A percentile compares a stretch with the other conserved stretches of the same genome.
phyloP scores from a whole-genome alignment of 2,888 invertebrate species.

The Scaptomyza polygonia region DNA sequence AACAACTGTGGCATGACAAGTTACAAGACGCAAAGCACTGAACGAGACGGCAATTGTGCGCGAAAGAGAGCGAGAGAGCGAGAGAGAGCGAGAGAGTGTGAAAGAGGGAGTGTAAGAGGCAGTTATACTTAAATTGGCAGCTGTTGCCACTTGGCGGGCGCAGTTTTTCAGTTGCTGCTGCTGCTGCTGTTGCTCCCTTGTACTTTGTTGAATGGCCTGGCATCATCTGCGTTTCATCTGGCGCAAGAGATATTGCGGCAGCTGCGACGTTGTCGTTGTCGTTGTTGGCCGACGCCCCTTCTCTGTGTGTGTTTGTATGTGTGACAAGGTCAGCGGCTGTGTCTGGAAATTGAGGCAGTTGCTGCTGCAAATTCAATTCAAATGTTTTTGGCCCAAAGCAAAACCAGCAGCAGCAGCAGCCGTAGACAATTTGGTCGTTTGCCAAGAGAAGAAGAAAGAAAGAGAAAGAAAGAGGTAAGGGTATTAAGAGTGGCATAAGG shows the following conservation, averaged over 20 bases:
- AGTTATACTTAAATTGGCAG: conserved; percentile 55
- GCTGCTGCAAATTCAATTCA: conserved; percentile 74
- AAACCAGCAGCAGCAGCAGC: conserved; percentile 31
- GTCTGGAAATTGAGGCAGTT: conserved; percentile 71
- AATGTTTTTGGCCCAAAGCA: conserved; percentile 65
- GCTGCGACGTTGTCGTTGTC: conserved; percentile 62
- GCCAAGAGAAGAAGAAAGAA: conserved; percentile 55
- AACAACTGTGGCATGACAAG: conserved; percentile 76
- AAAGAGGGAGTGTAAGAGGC: not conserved
- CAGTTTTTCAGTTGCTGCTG: conserved; percentile 62
- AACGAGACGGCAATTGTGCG: not conserved
- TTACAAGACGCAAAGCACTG: conserved; percentile 54
- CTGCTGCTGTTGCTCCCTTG: conserved; percentile 25
- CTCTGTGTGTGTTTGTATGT: conserved; percentile 45
- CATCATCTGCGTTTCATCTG: conserved; percentile 84
- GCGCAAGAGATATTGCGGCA: conserved; percentile 82
- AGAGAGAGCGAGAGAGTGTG: not conserved
- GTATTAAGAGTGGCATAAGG: conserved; percentile 13
- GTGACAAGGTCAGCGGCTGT: conserved; percentile 73
- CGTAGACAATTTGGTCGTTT: conserved; percentile 77
- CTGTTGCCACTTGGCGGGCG: conserved; percentile 74
- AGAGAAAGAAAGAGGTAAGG: conserved; percentile 5
- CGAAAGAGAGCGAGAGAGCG: not conserved
- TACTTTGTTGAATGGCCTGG: conserved; percentile 38
- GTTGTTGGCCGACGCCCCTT: conserved; percentile 53